These are phyloP conservation scores for Nephrocerus scutellatus DNA, from an alignment of 2,888 invertebrate species.

Conservation along the genomic window DNA sequence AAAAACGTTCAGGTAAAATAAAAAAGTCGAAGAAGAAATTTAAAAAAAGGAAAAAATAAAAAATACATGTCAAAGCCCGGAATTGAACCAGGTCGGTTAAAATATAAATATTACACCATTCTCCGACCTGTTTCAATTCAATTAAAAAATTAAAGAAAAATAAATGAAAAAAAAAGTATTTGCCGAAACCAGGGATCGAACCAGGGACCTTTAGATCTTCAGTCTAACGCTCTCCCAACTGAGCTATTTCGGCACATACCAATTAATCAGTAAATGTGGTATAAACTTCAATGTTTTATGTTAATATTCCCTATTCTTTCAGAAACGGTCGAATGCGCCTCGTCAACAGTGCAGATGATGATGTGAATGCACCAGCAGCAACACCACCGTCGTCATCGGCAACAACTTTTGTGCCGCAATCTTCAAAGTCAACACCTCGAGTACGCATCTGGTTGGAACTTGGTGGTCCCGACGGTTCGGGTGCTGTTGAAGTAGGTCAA, in stretches of 20 bases:
- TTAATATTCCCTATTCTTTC: slow-evolving; percentile 17
- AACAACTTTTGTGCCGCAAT: too few relatives aligned
- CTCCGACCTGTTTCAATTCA: too few relatives aligned
- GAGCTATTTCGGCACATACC: slow-evolving; percentile 32
- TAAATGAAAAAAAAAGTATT: too few relatives aligned
- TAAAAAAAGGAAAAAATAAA: neutral
- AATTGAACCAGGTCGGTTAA: too few relatives aligned
- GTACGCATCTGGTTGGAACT: slow-evolving; percentile 70
- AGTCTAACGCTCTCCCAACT: slow-evolving; percentile 34
- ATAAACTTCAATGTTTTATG: neutral
- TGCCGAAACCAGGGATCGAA: slow-evolving; percentile 31
- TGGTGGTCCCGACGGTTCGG: slow-evolving; percentile 50
- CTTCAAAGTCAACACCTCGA: slow-evolving; percentile 42
- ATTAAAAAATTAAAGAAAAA: too few relatives aligned
- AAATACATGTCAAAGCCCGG: slow-evolving; percentile 11
- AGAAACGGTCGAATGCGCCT: slow-evolving; percentile 58
- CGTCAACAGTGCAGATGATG: slow-evolving; percentile 32
- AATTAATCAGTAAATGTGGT: neutral
- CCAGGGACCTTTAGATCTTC: slow-evolving; percentile 32
- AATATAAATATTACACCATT: too few relatives aligned
- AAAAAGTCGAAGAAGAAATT: neutral
- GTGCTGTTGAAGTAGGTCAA: slow-evolving; percentile 64
- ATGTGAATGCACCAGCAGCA: neutral
- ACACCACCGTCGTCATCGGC: neutral
- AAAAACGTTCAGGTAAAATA: slow-evolving; percentile 5